Evolutionary conservation across 2,888 invertebrate species (phyloP).

Genomic region (Coleophora flavipennella): DNA sequence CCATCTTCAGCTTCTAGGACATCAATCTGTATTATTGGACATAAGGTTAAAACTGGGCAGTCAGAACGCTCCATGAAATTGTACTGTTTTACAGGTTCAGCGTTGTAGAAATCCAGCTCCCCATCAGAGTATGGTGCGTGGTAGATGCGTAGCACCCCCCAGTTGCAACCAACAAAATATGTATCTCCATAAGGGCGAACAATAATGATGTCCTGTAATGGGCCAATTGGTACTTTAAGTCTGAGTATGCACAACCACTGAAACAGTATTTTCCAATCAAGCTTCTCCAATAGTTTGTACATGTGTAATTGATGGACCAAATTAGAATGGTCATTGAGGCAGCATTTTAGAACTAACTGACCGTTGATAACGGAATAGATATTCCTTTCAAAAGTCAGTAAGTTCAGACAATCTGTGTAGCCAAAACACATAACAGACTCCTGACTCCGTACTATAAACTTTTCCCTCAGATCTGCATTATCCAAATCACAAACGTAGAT

Average conservation of each 20-base stretch:
- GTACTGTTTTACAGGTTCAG: slow-evolving; percentile 39
- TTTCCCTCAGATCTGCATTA: slow-evolving; percentile 13
- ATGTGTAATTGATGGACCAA: slow-evolving; percentile 25
- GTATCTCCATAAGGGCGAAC: slow-evolving; percentile 43
- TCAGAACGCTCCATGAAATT: slow-evolving; percentile 43
- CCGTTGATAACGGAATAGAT: slow-evolving; percentile 28
- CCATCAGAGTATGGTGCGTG: slow-evolving; percentile 34
- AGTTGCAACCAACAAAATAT: slow-evolving; percentile 46
- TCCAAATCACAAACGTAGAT: slow-evolving; percentile 27
- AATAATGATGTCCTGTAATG: slow-evolving; percentile 34
- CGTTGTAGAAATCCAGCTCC: slow-evolving; percentile 38
- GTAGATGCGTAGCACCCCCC: slow-evolving; percentile 45
- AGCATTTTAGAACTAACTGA: slow-evolving; percentile 18
- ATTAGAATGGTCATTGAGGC: slow-evolving; percentile 25
- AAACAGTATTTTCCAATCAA: slow-evolving; percentile 46
- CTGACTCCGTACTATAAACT: slow-evolving; percentile 17
- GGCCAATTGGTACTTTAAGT: slow-evolving; percentile 33
- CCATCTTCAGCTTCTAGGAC: slow-evolving; percentile 39
- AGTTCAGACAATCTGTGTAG: slow-evolving; percentile 22
- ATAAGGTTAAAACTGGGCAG: slow-evolving; percentile 37
- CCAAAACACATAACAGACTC: slow-evolving; percentile 38
- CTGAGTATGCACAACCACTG: slow-evolving; percentile 41
- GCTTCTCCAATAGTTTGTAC: slow-evolving; percentile 40
- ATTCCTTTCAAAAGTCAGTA: slow-evolving; percentile 34
- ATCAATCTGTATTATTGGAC: slow-evolving; percentile 47